Evolutionary conservation across 2,797 vertebrate genomes (phyloP).

Genomic region (Austrolebias charrua): DNA sequence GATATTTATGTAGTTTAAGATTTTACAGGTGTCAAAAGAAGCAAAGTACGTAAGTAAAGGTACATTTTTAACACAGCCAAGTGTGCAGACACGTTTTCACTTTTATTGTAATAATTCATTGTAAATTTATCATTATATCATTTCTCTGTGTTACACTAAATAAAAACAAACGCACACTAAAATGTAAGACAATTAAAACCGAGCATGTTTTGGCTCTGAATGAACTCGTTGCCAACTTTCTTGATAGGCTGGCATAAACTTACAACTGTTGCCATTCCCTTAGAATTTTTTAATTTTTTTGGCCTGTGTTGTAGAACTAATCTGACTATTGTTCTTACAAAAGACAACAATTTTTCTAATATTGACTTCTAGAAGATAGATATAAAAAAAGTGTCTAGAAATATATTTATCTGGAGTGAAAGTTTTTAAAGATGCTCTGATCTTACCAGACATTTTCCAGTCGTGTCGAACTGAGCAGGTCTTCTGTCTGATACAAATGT

Average conservation of each 20-base stretch:
- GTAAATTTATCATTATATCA: background rate
- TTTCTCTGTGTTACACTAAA: too few relatives aligned
- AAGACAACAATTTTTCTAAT: background rate
- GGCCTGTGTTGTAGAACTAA: background rate
- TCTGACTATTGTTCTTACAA: background rate
- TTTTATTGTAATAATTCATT: background rate
- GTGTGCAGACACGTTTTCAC: background rate
- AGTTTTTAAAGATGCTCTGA: constrained; percentile 6
- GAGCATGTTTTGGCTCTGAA: too few relatives aligned
- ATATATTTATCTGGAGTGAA: background rate
- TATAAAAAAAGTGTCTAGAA: background rate
- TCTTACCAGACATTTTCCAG: constrained; percentile 51
- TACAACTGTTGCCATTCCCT: background rate
- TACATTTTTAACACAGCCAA: too few relatives aligned
- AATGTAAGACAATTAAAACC: too few relatives aligned
- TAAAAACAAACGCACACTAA: too few relatives aligned
- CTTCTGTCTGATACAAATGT: constrained; percentile 16
- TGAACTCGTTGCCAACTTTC: background rate
- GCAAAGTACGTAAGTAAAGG: too few relatives aligned
- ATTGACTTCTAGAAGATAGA: background rate
- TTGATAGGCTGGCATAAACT: background rate
- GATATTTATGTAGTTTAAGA: too few relatives aligned
- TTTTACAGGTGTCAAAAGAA: background rate
- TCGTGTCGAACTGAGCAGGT: constrained; percentile 14
- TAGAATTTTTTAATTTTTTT: background rate